Base-by-base conservation (phyloP, 2,113 vertebrate species). In the Haemorhous mexicanus region DNA sequence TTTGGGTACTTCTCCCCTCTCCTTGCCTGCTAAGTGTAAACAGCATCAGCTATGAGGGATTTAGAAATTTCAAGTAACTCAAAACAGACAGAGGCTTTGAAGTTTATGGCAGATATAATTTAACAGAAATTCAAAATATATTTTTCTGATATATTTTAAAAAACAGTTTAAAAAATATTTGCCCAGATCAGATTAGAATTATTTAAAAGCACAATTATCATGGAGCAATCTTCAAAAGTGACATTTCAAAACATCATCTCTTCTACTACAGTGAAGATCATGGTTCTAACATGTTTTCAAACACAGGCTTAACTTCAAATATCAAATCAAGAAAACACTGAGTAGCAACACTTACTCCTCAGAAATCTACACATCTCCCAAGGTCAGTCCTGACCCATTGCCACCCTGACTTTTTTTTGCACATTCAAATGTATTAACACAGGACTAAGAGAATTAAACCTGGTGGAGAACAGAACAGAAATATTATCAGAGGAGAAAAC, bases 101-200 rank as follows among this genome's bases (percentile, higher is more conserved):
- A 39, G 53, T 96, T 96, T 79, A 78, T 64, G 83, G 41, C 27
- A 87, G 53, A 46, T 95, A 69, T 37, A 84, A 85, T 96, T 77
- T 84, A 85, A 59, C 8, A 86, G 87, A 93, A 81, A 63, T 10
- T 35, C 4, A 86, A 91, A 95, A 85, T 63, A 63, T 8, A 68
- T 70, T 92, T 87, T 73, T 95, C 56, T 95, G 72, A 83, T 11
- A 20, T 55, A 47, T 62, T 86, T 88, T 92, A n/a, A 16, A 74
- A 75, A 90, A 93, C 37, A 75, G 6, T 53, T 89, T 44, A 35
- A 58, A 74, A 88, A 84, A 52, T 56, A 88, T 37, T 90, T 94
- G 11, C 56, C 11, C 30, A 35, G 44, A 30, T 67, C 24, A 88
- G 26, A 23, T 87, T 86, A 78, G 74, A 90, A 94, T 89, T 5